Conservation (phyloP, 2,888 invertebrate species). For the Mycogona germanica region DNA sequence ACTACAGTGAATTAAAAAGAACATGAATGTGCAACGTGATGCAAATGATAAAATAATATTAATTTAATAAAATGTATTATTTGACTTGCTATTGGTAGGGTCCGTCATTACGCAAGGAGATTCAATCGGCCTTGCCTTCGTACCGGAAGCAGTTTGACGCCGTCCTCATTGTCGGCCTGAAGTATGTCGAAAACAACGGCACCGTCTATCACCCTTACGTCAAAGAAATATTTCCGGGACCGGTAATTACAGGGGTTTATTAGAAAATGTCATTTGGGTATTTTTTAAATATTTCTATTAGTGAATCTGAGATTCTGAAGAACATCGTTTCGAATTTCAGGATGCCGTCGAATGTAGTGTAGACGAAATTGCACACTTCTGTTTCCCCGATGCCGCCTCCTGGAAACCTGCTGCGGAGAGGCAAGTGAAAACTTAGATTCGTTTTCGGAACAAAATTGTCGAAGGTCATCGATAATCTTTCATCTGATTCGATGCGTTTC, state of each 20-base stretch:
- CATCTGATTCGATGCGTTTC: neutral
- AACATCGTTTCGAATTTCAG: constrained; percentile 11
- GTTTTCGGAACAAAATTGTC: neutral
- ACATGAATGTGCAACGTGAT: too few relatives aligned
- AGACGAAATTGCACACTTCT: constrained; percentile 54
- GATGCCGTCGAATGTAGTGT: constrained; percentile 41
- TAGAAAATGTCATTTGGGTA: neutral
- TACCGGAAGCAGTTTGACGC: constrained; percentile 46
- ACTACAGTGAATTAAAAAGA: too few relatives aligned
- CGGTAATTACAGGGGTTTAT: constrained; percentile 38
- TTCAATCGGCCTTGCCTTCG: neutral
- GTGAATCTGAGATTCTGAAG: neutral
- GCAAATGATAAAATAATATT: too few relatives aligned
- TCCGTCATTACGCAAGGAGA: constrained; percentile 11
- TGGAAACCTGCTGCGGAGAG: constrained; percentile 34
- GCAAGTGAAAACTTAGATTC: neutral
- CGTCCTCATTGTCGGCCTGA: constrained; percentile 51
- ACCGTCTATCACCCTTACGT: constrained; percentile 46
- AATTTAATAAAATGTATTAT: too few relatives aligned
- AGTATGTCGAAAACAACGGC: constrained; percentile 41
- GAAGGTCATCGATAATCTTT: neutral
- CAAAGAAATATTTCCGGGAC: constrained; percentile 53
- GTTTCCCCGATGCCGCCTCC: constrained; percentile 59
- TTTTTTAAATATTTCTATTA: neutral
- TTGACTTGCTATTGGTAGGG: constrained; percentile 4